Evolutionary conservation across 2,113 vertebrate species (phyloP), one percentile per base, ranked within the genome.

Genomic region (Spea multiplicata): DNA sequence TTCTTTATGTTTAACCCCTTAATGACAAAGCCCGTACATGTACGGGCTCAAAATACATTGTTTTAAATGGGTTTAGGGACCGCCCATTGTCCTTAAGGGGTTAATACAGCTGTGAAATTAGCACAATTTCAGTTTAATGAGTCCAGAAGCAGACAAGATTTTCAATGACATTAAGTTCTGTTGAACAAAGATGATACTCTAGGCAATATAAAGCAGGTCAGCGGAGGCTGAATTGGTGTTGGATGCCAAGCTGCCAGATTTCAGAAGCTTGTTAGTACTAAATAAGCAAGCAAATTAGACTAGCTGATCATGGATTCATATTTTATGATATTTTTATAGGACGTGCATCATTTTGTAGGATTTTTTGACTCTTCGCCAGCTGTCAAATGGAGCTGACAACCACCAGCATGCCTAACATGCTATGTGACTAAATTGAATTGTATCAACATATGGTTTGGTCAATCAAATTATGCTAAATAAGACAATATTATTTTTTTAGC

Each of bases 311-410:
- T 12, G 47, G 65, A 44, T 67, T 79, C 71, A 44, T 61, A 71
- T 65, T 66, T 72, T 66, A 14, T 67, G 62, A 44, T 72, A 47
- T 80, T 80, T 80, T 61, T 80, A 73, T 79, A 66, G 70, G 44
- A 73, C 44, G 67, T 67, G 62, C 17, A 74, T 67, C 16, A 80
- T 80, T 74, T 44, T 68, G 50, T 57, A 73, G 61, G 62, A 57
- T 68, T 74, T 14, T 71, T 84, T 75, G 64, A 81, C 73, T 83
- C 3, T 12, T 59, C 80, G 74, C 79, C 74, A 73, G 47, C 55
- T 83, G 74, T 85, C 85, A 71, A 46, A 80, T 73, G 71, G 8
- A 81, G 53, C 75, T 84, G 1, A 81, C 73, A 81, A 53, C 84
- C 83, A 77, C 8, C 73, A 52, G 71, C 53, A 30, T 81, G 81